Evolutionary conservation across 1,140 invertebrate genomes (phyloP), one percentile per base, ranked within the genome.

Genomic region (Papilio machaon): DNA sequence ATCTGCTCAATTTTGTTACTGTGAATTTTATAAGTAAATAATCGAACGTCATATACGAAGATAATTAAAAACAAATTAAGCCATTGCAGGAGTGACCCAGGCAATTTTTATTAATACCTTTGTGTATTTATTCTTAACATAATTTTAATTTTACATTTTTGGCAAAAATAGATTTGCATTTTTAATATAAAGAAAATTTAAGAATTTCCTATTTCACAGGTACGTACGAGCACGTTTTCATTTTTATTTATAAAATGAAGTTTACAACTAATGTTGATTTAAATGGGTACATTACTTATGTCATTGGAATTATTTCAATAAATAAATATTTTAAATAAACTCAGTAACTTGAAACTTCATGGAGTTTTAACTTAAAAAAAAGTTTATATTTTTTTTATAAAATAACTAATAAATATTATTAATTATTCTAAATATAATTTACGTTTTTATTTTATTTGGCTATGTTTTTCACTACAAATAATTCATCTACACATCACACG

Each of bases 401-500:
- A 67, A 35, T 43, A 0, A 30, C 0, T 80, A 78, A 67, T 54
- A 64, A 70, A 82, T 83, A 78, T 49, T 80, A 81, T 6, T 15
- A 79, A 47, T 64, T 43, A 79, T 11, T 67, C n/a, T 43, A 64
- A 6, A 47, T 35, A 79, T 79, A 79, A 30, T 67, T 46, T 5
- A 43, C 23, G 73, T 87, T 83, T 83, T 78, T 35, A 77, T 64
- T 84, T 58, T 47, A 52, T 84, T 85, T 85, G 73, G 84, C 85
- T 88, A 87, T 84, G 77, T 85, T 82, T 30, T 73, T 80, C 81
- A 78, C 82, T 85, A 83, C 87, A 81, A 85, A 83, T 82, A 80
- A 83, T 75, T 83, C 84, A 82, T 75, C 89, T 89, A 89, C 86
- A 84, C 84, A 89, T 90, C 87, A 90, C 89, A 91, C 84, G 80